Base-by-base conservation (phyloP, 2,888 invertebrate genomes). In the Agonopterix heracliana region DNA sequence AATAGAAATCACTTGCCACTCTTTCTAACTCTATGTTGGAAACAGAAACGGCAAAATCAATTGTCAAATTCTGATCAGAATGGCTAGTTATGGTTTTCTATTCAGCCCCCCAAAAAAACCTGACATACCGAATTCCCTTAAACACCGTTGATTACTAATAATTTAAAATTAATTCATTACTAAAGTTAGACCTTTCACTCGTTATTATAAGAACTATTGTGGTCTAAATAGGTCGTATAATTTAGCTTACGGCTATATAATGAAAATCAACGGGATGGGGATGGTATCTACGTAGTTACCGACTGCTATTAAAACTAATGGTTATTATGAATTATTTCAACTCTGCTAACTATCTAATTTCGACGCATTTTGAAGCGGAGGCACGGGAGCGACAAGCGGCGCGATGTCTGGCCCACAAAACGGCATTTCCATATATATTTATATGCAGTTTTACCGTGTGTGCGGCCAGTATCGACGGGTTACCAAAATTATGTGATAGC, bases 361-460 rank as follows among this genome's bases (percentile, higher is more conserved):
- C 9, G 9, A 44, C 34, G 17, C 12, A 26, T 7, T 2, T 43
- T 36, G 42, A 44, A 35, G 44, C 40, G 36, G 47, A 48, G 48
- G 34, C 44, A 44, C 44, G 11, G 9, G 17, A 34, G 44, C 44
- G 44, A 44, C 34, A 48, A 44, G 48, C 48, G 44, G 48, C 48
- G 43, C 26, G 26, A 26, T 5, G 26, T 5, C 26, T 26, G 26
- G 26, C 26, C 26, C 26, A 26, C 26, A 26, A 26, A 26, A 26
- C 26, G 26, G 26, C 26, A 5, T 26, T 7, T 26, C 7, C 26
- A 26, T 26, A 26, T 26, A 26, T 7, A 26, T 26, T 26, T 26
- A 5, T 26, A 26, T 26, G 26, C 26, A 26, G 26, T 5, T 26
- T 26, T 26, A 26, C 2, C 26, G 26, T 7, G 26, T 26, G 5